Percentiles rank a stretch among this genome's conserved stretches.
phyloP scores from a whole-genome alignment of 2,797 vertebrate genomes.

The Morus bassanus region DNA sequence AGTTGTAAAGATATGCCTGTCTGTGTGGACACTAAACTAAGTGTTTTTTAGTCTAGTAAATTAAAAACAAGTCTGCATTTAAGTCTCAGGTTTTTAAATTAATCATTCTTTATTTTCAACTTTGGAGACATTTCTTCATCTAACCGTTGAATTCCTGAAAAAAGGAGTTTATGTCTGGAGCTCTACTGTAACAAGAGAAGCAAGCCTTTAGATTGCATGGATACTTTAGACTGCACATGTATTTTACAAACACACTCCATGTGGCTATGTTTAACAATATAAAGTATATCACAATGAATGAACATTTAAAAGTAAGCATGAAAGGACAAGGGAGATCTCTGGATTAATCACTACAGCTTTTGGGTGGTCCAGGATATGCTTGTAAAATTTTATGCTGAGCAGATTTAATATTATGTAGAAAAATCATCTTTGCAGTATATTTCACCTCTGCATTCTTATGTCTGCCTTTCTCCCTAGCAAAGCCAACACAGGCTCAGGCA shows the following conservation, averaged over 20 bases:
- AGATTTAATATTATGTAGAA: conserved; percentile 15
- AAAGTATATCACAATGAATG: not conserved
- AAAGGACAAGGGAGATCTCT: not conserved
- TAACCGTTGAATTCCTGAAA: not conserved
- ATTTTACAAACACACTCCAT: not conserved
- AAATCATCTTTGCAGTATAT: conserved; percentile 1
- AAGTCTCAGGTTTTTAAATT: conserved; percentile 20
- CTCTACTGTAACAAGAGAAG: conserved; percentile 6
- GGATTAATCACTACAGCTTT: not conserved
- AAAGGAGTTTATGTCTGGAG: not conserved
- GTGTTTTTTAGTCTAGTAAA: conserved; percentile 12
- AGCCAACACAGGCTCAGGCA: not conserved
- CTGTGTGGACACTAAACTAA: not conserved
- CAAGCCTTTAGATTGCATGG: not conserved
- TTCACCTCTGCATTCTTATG: not conserved
- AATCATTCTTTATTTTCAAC: conserved; percentile 12
- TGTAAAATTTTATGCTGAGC: conserved; percentile 2
- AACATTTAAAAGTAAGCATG: not conserved
- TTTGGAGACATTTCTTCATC: conserved; percentile 9
- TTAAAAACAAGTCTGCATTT: not conserved
- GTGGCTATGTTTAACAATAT: conserved; percentile 7
- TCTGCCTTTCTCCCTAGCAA: not conserved
- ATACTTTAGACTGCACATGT: not conserved
- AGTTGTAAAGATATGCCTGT: not conserved
- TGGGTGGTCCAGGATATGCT: conserved; percentile 9